Percentiles rank a stretch among this genome's conserved stretches.
Conservation (phyloP, 2,113 vertebrate species). For the Macrotus californicus region DNA sequence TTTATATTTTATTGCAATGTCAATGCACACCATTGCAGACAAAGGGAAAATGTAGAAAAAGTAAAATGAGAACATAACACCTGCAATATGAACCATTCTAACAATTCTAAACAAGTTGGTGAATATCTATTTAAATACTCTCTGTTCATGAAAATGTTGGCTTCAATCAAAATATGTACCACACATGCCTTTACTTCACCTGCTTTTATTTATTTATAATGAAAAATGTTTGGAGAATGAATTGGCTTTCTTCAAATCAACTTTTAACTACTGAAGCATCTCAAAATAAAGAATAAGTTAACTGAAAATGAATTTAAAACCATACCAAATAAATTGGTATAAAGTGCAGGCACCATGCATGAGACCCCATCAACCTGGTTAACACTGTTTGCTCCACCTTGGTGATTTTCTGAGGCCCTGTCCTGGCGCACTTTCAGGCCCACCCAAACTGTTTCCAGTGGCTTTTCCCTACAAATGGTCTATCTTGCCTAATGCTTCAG, state of each 20-base stretch:
- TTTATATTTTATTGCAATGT: background rate
- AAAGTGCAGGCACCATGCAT: background rate
- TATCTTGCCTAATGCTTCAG: too few species aligned
- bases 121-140: slow-evolving; percentile 10
- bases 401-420: too few species aligned
- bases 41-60: background rate
- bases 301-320: background rate
- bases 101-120: background rate
- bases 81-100: background rate
- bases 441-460: too few species aligned
- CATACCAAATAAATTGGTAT: background rate
- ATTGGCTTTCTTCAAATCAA: background rate
- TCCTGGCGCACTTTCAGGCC: too few species aligned
- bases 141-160: background rate
- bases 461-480: too few species aligned
- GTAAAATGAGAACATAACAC: background rate
- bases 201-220: background rate
- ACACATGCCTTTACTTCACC: background rate
- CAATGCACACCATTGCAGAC: background rate
- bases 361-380: too few species aligned
- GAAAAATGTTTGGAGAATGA: background rate
- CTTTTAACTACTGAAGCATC: background rate
- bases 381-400: too few species aligned
- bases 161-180: slow-evolving; percentile 1
- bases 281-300: slow-evolving; percentile 2